phyloP scores from a whole-genome alignment of 1,140 invertebrate genomes.

The Drosophila asahinai region DNA sequence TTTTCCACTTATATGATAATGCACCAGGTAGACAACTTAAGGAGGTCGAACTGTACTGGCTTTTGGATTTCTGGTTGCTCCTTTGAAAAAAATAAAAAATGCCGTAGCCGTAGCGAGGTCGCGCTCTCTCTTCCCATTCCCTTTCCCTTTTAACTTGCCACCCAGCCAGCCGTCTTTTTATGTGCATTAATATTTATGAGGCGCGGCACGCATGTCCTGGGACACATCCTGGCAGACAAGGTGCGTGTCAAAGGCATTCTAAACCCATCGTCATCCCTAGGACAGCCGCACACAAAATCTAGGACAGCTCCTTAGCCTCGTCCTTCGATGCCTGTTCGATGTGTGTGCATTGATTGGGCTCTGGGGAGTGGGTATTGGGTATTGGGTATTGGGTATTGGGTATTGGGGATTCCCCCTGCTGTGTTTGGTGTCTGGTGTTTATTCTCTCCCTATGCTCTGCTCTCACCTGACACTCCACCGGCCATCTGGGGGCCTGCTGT shows the following conservation, averaged over 20 bases:
- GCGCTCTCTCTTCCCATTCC: neutral
- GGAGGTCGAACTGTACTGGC: slow-evolving; percentile 14
- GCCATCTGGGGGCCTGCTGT: slow-evolving; percentile 93
- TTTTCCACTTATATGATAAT: neutral
- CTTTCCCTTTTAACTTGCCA: slow-evolving; percentile 1
- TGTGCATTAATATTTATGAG: slow-evolving; percentile 66
- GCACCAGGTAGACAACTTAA: neutral
- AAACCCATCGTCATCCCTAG: slow-evolving; percentile 14
- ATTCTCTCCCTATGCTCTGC: neutral
- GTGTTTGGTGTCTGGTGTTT: neutral
- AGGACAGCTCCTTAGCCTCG: slow-evolving; percentile 31
- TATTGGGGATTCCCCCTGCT: neutral
- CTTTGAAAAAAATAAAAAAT: neutral
- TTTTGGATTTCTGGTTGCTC: slow-evolving; percentile 8
- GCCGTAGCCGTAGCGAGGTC: slow-evolving; percentile 3
- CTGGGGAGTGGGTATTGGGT: too few relatives aligned
- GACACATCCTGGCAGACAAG: slow-evolving; percentile 45
- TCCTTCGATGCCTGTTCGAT: slow-evolving; percentile 18
- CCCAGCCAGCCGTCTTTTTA: slow-evolving; percentile 23
- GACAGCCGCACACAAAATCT: slow-evolving; percentile 20
- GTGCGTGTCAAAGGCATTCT: slow-evolving; percentile 52
- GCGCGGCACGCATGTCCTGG: slow-evolving; percentile 49
- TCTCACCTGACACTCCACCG: slow-evolving; percentile 93
- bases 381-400: neutral
- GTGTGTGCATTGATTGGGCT: slow-evolving; percentile 4